These are phyloP conservation scores for Andricus grossulariae DNA, from an alignment of 1,140 invertebrate species.

Conservation along the genomic window DNA sequence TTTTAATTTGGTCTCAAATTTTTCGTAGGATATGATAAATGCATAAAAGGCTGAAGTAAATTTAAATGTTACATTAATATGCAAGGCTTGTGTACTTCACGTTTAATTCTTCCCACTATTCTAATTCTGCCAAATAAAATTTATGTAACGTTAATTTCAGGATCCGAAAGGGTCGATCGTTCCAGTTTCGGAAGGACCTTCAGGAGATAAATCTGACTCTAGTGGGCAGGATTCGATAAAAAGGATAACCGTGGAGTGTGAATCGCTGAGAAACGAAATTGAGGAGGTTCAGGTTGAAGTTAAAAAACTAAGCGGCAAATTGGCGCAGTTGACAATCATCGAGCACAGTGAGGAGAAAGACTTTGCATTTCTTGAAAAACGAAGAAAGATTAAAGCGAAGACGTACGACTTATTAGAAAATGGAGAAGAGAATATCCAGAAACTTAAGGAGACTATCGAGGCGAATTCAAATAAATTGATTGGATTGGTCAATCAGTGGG, in stretches of 20 bases:
- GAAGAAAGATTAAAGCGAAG: slow-evolving; percentile 78
- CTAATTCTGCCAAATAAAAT: no score
- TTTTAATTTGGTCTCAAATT: no score
- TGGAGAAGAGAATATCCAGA: slow-evolving; percentile 80
- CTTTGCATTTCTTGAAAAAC: slow-evolving; percentile 70
- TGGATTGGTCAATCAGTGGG: slow-evolving; percentile 82
- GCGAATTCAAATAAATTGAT: slow-evolving; percentile 79
- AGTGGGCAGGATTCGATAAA: slow-evolving; percentile 46
- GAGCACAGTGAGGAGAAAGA: slow-evolving; percentile 70
- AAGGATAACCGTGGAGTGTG: slow-evolving; percentile 64
- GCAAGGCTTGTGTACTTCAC: no score
- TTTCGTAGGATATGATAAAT: no score
- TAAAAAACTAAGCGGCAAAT: slow-evolving; percentile 66
- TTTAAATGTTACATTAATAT: no score
- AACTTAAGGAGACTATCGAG: slow-evolving; percentile 80
- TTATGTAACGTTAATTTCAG: background rate
- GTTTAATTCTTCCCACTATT: no score
- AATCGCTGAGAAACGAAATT: slow-evolving; percentile 62
- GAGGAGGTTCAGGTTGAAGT: slow-evolving; percentile 66
- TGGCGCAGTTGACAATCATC: slow-evolving; percentile 59
- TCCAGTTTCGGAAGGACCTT: background rate
- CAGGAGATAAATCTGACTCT: background rate
- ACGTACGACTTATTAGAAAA: slow-evolving; percentile 80
- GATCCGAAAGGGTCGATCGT: background rate
- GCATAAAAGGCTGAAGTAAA: no score